phyloP scores from a whole-genome alignment of 92 coral and sea anemone species.

The Palythoa grandis region DNA sequence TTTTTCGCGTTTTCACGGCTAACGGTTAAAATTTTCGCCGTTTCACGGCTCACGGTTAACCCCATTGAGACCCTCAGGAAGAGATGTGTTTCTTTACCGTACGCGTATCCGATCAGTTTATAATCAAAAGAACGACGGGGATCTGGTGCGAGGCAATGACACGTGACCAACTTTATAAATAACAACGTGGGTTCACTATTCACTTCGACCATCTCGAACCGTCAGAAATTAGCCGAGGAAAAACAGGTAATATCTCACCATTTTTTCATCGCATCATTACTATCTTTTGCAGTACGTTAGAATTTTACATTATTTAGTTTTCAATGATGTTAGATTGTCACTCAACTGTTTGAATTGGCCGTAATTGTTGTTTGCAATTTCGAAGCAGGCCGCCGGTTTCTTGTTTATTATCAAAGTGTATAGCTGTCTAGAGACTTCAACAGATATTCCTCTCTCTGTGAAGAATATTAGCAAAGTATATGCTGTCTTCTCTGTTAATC shows the following conservation, averaged over 20 bases:
- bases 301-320: not conserved
- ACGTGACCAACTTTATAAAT: constrained; percentile 41
- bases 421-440: constrained; percentile 11
- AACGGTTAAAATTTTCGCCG: too few relatives aligned
- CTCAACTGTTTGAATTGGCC: not conserved
- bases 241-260: constrained; percentile 30
- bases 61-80: too few relatives aligned
- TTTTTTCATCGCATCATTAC: not conserved
- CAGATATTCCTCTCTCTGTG: constrained; percentile 19
- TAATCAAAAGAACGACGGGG: not conserved
- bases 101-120: too few relatives aligned
- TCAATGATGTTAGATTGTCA: constrained; percentile 11
- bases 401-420: not conserved
- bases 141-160: constrained; percentile 36
- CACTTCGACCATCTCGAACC: constrained; percentile 33
- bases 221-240: constrained; percentile 20
- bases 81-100: too few relatives aligned
- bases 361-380: constrained; percentile 25
- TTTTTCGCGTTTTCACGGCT: too few relatives aligned
- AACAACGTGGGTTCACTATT: constrained; percentile 44
- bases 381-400: constrained; percentile 1
- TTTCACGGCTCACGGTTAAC: too few relatives aligned
- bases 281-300: constrained; percentile 25
- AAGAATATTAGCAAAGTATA: not conserved
- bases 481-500: not conserved